These are phyloP conservation scores for Hemibagrus guttatus DNA, from an alignment of 2,797 vertebrate genomes.

Conservation along the genomic window DNA sequence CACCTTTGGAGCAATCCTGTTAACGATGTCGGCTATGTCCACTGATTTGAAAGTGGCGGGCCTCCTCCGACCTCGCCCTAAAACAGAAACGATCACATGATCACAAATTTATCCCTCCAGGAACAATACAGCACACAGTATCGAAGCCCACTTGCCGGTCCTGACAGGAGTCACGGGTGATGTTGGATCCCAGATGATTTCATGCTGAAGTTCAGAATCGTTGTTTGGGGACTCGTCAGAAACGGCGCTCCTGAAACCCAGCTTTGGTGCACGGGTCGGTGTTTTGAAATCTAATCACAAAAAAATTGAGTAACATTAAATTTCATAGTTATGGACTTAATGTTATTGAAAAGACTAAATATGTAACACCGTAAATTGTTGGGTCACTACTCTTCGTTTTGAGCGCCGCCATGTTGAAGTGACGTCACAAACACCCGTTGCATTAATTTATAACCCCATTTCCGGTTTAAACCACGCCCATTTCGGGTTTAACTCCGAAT, in stretches of 20 bases:
- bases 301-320: too few species aligned
- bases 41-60: constrained; percentile 33
- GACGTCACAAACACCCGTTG: not conserved
- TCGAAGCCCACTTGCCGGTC: constrained; percentile 69
- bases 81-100: not conserved
- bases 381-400: not conserved
- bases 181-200: constrained; percentile 93
- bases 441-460: not conserved
- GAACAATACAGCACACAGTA: not conserved
- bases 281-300: constrained; percentile 68
- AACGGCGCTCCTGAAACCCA: constrained; percentile 38
- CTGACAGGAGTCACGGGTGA: constrained; percentile 78
- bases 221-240: constrained; percentile 78
- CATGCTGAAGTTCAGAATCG: constrained; percentile 84
- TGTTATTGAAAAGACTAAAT: not conserved
- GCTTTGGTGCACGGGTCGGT: constrained; percentile 63
- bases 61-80: constrained; percentile 67
- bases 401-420: not conserved
- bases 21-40: constrained; percentile 75
- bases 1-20: constrained; percentile 77
- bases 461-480: not conserved
- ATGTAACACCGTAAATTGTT: not conserved
- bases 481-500: not conserved
- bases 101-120: not conserved
- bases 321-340: too few species aligned